Conservation (phyloP, 1,140 invertebrate species). For the Triops longicaudatus region DNA sequence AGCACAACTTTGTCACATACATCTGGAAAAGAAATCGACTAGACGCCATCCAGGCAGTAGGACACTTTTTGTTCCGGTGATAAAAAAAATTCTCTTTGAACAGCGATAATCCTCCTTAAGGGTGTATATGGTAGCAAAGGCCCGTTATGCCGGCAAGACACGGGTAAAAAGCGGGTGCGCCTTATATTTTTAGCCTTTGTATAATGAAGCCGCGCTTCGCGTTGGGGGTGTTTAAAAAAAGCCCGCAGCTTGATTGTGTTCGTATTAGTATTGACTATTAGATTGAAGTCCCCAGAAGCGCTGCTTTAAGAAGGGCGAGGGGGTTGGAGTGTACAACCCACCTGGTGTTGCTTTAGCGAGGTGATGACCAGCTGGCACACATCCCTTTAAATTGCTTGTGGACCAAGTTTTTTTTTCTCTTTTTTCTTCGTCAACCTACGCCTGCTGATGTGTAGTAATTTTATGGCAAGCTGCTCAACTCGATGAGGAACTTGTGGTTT, state of each 20-base stretch:
- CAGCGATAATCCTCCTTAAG: neutral
- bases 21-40: slow-evolving; percentile 1
- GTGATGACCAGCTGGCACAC: neutral
- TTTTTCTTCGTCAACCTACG: neutral
- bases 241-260: neutral
- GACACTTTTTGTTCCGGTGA: neutral
- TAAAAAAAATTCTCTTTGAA: neutral
- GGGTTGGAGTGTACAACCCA: neutral
- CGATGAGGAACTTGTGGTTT: neutral
- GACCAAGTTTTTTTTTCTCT: neutral
- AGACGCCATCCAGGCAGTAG: neutral
- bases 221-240: neutral
- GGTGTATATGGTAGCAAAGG: neutral
- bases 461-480: neutral
- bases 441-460: neutral
- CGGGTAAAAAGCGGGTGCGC: neutral
- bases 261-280: slow-evolving; percentile 3
- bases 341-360: neutral
- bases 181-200: neutral
- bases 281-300: neutral
- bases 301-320: neutral
- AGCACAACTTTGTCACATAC: neutral
- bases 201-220: neutral
- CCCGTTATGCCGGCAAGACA: neutral
- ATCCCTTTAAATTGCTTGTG: slow-evolving; percentile 8